Percentiles rank a stretch among this genome's conserved stretches.
Evolutionary conservation across 1,140 invertebrate genomes (phyloP).

Genomic region (Stenopsyche tienmushanensis): DNA sequence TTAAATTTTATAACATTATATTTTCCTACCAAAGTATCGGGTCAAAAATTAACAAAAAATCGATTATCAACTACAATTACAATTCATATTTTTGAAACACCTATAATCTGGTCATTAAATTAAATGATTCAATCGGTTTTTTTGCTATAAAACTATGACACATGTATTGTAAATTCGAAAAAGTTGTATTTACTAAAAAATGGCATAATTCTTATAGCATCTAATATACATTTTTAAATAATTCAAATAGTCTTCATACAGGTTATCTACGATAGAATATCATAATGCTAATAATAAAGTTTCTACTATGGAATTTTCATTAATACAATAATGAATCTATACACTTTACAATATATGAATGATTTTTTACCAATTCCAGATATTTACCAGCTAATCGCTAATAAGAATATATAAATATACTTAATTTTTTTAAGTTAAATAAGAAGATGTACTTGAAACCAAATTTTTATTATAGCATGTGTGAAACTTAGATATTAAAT

Average conservation of each 20-base stretch:
- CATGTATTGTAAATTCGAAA: slow-evolving; percentile 20
- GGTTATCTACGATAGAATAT: slow-evolving; percentile 15
- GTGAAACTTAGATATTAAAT: no score
- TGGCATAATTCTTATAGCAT: slow-evolving; percentile 21
- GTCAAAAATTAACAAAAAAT: slow-evolving; percentile 40
- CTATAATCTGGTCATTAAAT: slow-evolving; percentile 23
- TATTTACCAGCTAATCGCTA: slow-evolving; percentile 32
- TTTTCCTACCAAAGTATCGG: slow-evolving; percentile 39
- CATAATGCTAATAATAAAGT: slow-evolving; percentile 21
- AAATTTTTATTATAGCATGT: no score
- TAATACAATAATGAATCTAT: slow-evolving; percentile 29
- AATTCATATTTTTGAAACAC: slow-evolving; percentile 22
- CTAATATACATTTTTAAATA: slow-evolving; percentile 27
- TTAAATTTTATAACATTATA: slow-evolving; percentile 34
- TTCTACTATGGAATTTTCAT: slow-evolving; percentile 34
- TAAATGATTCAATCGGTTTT: slow-evolving; percentile 13
- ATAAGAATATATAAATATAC: not conserved
- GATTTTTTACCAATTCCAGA: slow-evolving; percentile 37
- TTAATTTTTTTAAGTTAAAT: no score
- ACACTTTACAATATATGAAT: slow-evolving; percentile 35
- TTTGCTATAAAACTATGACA: slow-evolving; percentile 24
- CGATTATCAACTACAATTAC: slow-evolving; percentile 32
- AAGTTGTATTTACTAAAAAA: slow-evolving; percentile 23
- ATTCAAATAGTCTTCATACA: slow-evolving; percentile 21
- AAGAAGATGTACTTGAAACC: not conserved